Evolutionary conservation across 2,888 invertebrate genomes (phyloP), one percentile per base, ranked within the genome.

Genomic region (Luperina testacea): DNA sequence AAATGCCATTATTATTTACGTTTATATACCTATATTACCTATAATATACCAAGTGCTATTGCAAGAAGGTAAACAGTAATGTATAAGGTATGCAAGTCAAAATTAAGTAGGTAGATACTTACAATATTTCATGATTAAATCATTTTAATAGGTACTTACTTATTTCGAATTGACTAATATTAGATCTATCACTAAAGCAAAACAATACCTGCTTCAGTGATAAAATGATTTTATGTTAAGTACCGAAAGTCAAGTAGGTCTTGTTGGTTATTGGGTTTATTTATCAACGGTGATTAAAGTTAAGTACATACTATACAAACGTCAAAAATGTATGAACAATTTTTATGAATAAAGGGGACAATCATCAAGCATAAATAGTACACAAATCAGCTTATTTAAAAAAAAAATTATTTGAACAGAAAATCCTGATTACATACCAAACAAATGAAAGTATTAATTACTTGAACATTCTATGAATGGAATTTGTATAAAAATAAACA

Each of bases 401-500:
- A 42, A 42, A 24, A 78, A 83, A 42, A 42, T 7, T 24, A n/a
- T 27, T 51, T 17, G 4, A 65, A 45, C 20, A 24, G 63, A 69
- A 32, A 51, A 45, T 42, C 6, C 38, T 42, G 53, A 80, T 38
- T 63, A 74, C 32, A 65, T 73, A 57, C 61, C 61, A 78, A 59
- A 27, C 15, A 57, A 69, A 57, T 13, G 9, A 53, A 53, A 64
- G 1, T 53, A 64, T 27, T 53, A 57, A 53, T 65, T 65, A 17
- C 59, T 61, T 45, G 0, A 53, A 63, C 15, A 80, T 72, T 70
- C 53, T 59, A 53, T 72, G 1, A 59, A 63, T 67, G 51, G 51
- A 72, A 83, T 85, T 63, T 67, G 9, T 53, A 65, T 53, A 9
- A 45, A 73, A 65, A 65, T 77, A 61, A 61, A 17, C 24, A 11